These are phyloP conservation scores for Choristoneura fumiferana DNA, from an alignment of 1,140 invertebrate species.

Conservation along the genomic window DNA sequence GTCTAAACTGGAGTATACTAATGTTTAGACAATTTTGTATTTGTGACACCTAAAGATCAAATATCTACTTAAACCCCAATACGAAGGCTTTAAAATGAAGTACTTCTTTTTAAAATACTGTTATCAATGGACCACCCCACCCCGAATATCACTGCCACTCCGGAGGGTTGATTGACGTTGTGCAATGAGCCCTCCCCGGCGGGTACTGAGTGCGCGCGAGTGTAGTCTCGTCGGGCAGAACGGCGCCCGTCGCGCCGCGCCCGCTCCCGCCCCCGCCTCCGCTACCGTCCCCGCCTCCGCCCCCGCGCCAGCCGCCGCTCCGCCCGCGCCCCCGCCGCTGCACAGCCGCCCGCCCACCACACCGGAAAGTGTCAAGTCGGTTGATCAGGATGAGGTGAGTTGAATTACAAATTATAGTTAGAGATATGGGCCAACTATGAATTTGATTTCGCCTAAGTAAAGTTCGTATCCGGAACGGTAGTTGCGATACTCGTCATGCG, in stretches of 20 bases:
- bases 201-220: slow-evolving; percentile 50
- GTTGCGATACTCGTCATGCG: no score
- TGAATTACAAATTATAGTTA: not conserved
- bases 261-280: slow-evolving; percentile 31
- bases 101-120: no score
- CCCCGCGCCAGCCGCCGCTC: not conserved
- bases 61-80: no score
- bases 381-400: not conserved
- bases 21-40: no score
- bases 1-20: no score
- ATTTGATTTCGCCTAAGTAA: no score
- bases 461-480: no score
- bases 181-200: slow-evolving; percentile 42
- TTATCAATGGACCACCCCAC: not conserved
- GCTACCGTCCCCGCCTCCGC: slow-evolving; percentile 16
- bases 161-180: slow-evolving; percentile 46
- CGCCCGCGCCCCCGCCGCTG: slow-evolving; percentile 16
- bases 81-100: no score
- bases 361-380: slow-evolving; percentile 6
- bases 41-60: no score
- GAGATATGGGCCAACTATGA: no score
- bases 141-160: not conserved
- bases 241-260: slow-evolving; percentile 29
- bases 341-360: slow-evolving; percentile 11
- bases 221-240: slow-evolving; percentile 40